Conservation (phyloP, 2,888 invertebrate genomes). For the Melinaea marsaeus region DNA sequence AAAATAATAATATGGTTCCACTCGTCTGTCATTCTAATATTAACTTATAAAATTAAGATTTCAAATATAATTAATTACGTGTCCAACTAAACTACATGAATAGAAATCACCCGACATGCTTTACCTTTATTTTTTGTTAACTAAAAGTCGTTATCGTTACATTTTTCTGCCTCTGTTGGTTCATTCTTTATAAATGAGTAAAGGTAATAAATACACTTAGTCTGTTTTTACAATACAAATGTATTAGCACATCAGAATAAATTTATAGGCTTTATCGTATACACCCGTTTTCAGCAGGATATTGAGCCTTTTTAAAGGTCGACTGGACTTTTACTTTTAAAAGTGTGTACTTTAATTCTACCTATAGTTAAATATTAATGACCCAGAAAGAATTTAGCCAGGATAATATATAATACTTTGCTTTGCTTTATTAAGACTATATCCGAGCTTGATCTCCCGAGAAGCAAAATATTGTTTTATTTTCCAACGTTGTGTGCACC, state of each 20-base stretch:
- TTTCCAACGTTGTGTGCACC: too few species aligned
- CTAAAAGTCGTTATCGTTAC: constrained; percentile 50
- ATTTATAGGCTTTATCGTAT: constrained; percentile 23
- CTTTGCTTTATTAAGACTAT: too few species aligned
- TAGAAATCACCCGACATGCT: constrained; percentile 8
- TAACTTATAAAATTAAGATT: too few species aligned
- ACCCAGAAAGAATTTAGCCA: too few species aligned
- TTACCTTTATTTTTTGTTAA: constrained; percentile 46
- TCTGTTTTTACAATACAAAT: constrained; percentile 26
- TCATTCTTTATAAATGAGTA: constrained; percentile 33
- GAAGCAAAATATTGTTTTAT: too few species aligned
- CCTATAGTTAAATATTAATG: too few species aligned
- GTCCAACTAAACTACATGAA: constrained; percentile 26
- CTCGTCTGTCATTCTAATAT: too few species aligned
- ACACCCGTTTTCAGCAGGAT: constrained; percentile 10
- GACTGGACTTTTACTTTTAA: too few species aligned
- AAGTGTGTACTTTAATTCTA: neutral
- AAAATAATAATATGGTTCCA: too few species aligned
- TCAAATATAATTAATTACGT: neutral
- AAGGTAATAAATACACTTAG: constrained; percentile 36
- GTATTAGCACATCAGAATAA: constrained; percentile 17
- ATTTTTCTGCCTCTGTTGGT: constrained; percentile 52
- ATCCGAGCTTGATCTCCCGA: too few species aligned
- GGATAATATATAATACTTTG: too few species aligned
- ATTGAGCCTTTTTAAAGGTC: too few species aligned